phyloP scores from a whole-genome alignment of 2,113 vertebrate species.

The Cavia aperea region DNA sequence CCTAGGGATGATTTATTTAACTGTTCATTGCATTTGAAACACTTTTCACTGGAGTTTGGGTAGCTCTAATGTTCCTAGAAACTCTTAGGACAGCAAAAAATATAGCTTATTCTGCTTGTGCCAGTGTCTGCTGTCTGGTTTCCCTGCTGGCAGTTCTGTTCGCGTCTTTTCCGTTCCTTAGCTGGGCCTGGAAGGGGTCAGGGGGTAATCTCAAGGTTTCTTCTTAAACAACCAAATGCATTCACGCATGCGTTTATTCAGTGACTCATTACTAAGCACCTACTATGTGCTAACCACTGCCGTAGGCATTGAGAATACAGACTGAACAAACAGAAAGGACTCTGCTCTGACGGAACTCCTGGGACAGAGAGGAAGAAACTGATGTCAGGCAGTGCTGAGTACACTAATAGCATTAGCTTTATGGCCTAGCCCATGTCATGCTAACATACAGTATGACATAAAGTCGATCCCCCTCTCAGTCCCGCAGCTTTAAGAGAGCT shows the following conservation, averaged over 20 bases:
- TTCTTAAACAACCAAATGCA: neutral
- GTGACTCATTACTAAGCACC: neutral
- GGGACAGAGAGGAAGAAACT: neutral
- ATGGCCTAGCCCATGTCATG: neutral
- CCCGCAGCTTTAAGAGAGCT: neutral
- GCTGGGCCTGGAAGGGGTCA: neutral
- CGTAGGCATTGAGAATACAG: neutral
- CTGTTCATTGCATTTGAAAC: neutral
- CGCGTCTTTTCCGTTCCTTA: neutral
- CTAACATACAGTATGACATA: neutral
- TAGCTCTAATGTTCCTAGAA: neutral
- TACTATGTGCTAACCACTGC: neutral
- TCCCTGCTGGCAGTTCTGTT: neutral
- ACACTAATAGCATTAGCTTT: neutral
- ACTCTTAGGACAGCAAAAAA: neutral
- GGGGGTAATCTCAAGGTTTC: neutral
- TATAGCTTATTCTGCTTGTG: neutral
- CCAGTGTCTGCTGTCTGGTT: neutral
- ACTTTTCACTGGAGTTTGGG: neutral
- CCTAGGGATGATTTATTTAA: neutral
- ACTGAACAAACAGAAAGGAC: neutral
- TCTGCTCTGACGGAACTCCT: neutral
- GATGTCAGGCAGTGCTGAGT: neutral
- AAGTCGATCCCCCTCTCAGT: neutral
- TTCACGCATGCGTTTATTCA: neutral